Evolutionary conservation across 2,888 invertebrate genomes (phyloP), one percentile per base, ranked within the genome.

Genomic region (Isoperla grammatica): DNA sequence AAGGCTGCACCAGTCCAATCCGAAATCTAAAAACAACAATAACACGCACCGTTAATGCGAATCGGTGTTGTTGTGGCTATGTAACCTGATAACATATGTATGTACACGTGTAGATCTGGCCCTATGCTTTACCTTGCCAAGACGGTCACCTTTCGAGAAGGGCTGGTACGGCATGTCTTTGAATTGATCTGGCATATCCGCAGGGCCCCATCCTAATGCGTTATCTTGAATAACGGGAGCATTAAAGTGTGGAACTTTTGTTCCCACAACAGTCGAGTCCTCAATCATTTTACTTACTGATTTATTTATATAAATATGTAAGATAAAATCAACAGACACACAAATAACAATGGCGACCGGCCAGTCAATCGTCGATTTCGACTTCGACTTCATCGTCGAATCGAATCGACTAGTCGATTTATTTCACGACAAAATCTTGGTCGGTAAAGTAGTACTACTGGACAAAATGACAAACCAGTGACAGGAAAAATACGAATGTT

Each of bases 131-230:
- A 97, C 97, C 83, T 98, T 98, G 68, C 99, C 99, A 66, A 99
- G 81, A 68, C 97, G 87, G 76, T 99, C 98, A 63, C 95, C 95
- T 78, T 99, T 99, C 68, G 97, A 95, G 75, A 97, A 99, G 42
- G 97, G 97, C 77, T 99, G 98, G 77, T 98, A 99, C 9, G 98
- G 98, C 86, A 96, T 92, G 76, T 95, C 94, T 71, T 88, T 87
- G 76, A 94, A 96, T 71, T 93, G 91, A 62, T 93, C 93, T 57
- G 95, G 94, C 76, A 95, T 81, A 74, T 91, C 90, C 76, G 89
- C 90, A 46, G 99, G 99, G 12, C 99, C 98, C 98, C 98, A 99
- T 73, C 98, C 98, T 66, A 83, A 84, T 1, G 88, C 86, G 75
- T 95, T 91, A 69, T 90, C 88, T 72, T 90, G 89, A 69, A 90